Evolutionary conservation across 2,888 invertebrate species (phyloP), one percentile per base, ranked within the genome.

Genomic region (Thumatha senex): DNA sequence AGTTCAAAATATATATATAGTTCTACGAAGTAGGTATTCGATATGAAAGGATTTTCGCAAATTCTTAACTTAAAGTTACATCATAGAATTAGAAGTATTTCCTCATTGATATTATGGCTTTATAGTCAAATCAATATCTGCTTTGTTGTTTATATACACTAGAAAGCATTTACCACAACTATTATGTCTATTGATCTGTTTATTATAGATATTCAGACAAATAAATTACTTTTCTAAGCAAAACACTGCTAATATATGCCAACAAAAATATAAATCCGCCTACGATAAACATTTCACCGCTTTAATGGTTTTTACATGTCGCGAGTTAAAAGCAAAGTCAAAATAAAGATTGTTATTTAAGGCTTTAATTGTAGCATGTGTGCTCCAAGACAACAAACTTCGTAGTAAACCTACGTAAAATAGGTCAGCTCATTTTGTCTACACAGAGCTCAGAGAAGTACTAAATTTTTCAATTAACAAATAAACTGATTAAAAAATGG

Each of bases 391-490:
- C 64, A 67, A 76, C 68, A 72, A 77, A 76, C 80, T 79, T 76
- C 67, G 11, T 11, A 65, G 67, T 70, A 64, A 67, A 39, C 15
- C n/a, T n/a, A n/a, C n/a, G n/a, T 36, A 72, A 80, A 79, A 70
- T 78, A 67, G 75, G 78, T 77, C 75, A 68, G 59, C 66, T 62
- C 63, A 70, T 80, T 81, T 77, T 78, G 72, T 69, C 63, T 70
- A 77, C 72, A 73, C 76, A 72, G 58, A 61, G 58, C 71, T 71
- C 66, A 67, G 67, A 65, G 62, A 58, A 64, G 72, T 74, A 61
- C 55, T 74, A 88, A 88, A 78, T 86, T 86, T 86, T 82, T 78
- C 80, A 85, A 86, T 87, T 84, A 86, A 76, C 82, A 82, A 85
- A 83, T 84, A 8, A 84, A 83, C 84, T 86, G 82, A 87, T 86